Conservation (phyloP, 30 jellyfish, hydroid and myxozoan species). For the Aurelia aurita complex sp. Pacific region DNA sequence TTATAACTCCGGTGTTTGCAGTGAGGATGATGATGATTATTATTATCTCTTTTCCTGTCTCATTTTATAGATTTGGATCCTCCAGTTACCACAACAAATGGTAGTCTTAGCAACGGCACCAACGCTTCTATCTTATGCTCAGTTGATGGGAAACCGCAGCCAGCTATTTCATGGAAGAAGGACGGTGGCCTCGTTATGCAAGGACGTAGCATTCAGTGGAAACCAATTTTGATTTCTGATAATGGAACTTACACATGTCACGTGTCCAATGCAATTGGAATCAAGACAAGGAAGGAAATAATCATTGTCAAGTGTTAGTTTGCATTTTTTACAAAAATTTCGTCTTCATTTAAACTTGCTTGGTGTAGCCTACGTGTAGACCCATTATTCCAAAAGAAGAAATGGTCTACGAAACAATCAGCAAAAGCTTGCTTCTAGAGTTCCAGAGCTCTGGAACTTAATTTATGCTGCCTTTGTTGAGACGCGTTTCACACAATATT, state of each 20-base stretch:
- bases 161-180: conserved; percentile 26
- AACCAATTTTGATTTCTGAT: conserved; percentile 10
- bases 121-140: conserved; percentile 19
- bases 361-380: no score
- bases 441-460: no score
- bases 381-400: no score
- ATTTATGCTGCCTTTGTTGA: no score
- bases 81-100: conserved; percentile 10
- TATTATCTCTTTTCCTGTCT: not conserved
- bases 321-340: not conserved
- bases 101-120: conserved; percentile 25
- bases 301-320: conserved; percentile 25
- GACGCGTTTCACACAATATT: no score
- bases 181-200: not conserved
- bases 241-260: conserved; percentile 34
- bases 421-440: no score
- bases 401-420: no score
- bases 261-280: conserved; percentile 19
- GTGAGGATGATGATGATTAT: no score
- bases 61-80: conserved; percentile 32
- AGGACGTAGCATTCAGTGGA: conserved; percentile 3
- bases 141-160: conserved; percentile 56
- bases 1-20: no score
- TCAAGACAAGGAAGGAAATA: not conserved
- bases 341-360: no score